These are phyloP conservation scores for Gastrophryne carolinensis DNA, from an alignment of 2,797 vertebrate species.

Conservation along the genomic window DNA sequence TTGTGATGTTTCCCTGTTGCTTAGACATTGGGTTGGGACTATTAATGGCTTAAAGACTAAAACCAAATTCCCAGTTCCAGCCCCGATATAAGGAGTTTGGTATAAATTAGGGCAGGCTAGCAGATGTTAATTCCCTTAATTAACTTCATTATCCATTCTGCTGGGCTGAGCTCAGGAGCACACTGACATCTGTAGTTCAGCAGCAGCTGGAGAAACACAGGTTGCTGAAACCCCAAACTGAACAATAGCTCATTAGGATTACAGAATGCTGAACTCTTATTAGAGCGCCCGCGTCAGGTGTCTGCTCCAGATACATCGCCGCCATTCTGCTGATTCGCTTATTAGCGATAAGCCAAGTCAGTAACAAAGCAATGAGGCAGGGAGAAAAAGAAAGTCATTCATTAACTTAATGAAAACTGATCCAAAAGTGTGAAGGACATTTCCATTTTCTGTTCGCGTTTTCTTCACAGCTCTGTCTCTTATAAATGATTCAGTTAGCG, in stretches of 20 bases:
- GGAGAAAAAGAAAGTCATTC: constrained; percentile 35
- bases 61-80: neutral
- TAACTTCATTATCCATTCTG: neutral
- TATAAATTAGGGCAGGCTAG: neutral
- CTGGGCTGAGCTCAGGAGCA: neutral
- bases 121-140: neutral
- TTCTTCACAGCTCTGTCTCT: constrained; percentile 11
- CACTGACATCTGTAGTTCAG: neutral
- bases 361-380: constrained; percentile 40
- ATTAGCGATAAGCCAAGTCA: constrained; percentile 35
- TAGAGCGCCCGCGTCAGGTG: neutral
- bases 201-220: neutral
- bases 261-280: neutral
- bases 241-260: constrained; percentile 14
- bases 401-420: constrained; percentile 49
- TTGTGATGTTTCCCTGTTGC: neutral
- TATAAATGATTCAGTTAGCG: constrained; percentile 43
- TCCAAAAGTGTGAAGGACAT: constrained; percentile 47
- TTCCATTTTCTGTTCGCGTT: constrained; percentile 35
- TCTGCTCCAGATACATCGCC: neutral
- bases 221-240: neutral
- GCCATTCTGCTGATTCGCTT: constrained; percentile 27
- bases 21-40: neutral
- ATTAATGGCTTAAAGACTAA: neutral
- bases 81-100: neutral